Evolutionary conservation across 2,113 vertebrate species (phyloP), one percentile per base, ranked within the genome.

Genomic region (Apus apus): DNA sequence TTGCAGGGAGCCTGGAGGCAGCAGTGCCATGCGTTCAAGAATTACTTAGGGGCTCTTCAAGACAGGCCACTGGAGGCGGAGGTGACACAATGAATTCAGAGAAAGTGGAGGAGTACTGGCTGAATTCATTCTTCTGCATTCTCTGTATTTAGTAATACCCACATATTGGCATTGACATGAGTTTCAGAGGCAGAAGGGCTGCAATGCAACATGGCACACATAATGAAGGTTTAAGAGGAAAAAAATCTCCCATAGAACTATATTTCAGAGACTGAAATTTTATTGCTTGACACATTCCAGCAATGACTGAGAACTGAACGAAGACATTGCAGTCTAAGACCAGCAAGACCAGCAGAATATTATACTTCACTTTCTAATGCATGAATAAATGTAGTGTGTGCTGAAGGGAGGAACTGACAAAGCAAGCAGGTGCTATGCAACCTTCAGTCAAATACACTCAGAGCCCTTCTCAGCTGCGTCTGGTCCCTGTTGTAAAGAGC

Each of bases 51-150:
- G 91, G 91, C 85, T 93, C 73, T 91, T 94, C 93, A 96, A 91
- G 87, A 90, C 66, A 90, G 87, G 82, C 48, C 89, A 91, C 68
- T 96, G 93, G 82, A 96, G 95, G 96, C 34, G 10, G 88, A 90
- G 92, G 89, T 97, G 87, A 96, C 91, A 90, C 91, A 94, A 94
- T 13, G 38, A 83, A 94, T 94, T 83, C 21, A 5, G 67, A 94
- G 83, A 94, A 89, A 95, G 74, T 85, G 72, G 84, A 94, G 62
- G 91, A 94, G 85, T 77, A 68, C 72, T 94, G 95, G 85, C 61
- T 96, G 91, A 91, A 95, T 65, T 94, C 87, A 96, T 94, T 95
- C 89, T 95, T 88, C 85, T 85, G 85, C 82, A 88, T 96, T 93
- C 90, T 87, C 87, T 95, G 67, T 94, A 77, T 93, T 96, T 94